A percentile compares a stretch with the other conserved stretches of the same genome.
Evolutionary conservation across 2,888 invertebrate species (phyloP).

Genomic region (Ptilodon capucinus): DNA sequence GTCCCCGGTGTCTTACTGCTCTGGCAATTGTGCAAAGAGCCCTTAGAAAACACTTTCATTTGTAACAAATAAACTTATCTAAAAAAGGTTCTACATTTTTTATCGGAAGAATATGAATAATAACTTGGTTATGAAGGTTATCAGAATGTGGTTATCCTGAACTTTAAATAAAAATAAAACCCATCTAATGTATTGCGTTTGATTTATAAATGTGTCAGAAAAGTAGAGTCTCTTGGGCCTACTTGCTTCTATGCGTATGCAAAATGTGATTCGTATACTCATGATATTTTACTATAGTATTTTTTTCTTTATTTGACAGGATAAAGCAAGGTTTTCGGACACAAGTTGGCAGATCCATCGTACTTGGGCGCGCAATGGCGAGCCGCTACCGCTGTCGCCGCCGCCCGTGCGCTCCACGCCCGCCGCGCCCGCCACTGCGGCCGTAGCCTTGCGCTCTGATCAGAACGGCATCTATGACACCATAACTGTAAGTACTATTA

Average conservation of each 20-base stretch:
- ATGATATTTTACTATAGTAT: too few species aligned
- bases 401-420: conserved; percentile 52
- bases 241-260: too few species aligned
- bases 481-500: conserved; percentile 61
- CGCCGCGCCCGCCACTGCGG: conserved; percentile 40
- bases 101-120: too few species aligned
- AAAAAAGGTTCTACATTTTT: too few species aligned
- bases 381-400: conserved; percentile 67
- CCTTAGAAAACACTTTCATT: not conserved
- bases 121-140: too few species aligned
- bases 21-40: not conserved
- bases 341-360: conserved; percentile 89
- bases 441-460: conserved; percentile 50
- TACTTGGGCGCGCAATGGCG: conserved; percentile 83
- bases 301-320: conserved; percentile 63
- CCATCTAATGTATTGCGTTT: too few species aligned
- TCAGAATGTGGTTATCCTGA: too few species aligned
- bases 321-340: conserved; percentile 87
- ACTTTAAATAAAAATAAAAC: too few species aligned
- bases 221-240: too few species aligned
- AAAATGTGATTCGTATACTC: too few species aligned
- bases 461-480: conserved; percentile 78
- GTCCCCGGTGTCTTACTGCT: conserved; percentile 3
- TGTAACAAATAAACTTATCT: too few species aligned
- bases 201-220: too few species aligned